Evolutionary conservation across 37 sponge, comb jelly and placozoan species (phyloP).

Genomic region (Aphrocallistes beatrix): DNA sequence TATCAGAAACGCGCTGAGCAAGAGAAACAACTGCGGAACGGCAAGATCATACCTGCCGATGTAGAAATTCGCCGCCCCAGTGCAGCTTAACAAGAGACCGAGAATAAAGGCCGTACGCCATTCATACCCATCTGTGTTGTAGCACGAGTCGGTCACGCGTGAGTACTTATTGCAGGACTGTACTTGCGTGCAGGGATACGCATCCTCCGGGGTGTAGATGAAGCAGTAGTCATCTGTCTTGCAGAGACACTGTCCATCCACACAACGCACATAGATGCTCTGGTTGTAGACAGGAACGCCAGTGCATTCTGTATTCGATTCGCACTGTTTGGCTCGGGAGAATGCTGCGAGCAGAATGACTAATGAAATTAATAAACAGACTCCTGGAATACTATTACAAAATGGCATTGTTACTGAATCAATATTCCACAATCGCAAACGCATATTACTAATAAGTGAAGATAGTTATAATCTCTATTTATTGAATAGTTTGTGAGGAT

Average conservation of each 20-base stretch:
- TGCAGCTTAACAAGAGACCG: background rate
- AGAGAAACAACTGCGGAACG: background rate
- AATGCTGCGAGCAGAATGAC: background rate
- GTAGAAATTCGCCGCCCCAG: background rate
- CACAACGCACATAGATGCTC: background rate
- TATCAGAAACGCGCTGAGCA: background rate
- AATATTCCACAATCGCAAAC: too few relatives aligned
- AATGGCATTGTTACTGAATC: too few relatives aligned
- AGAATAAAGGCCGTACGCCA: background rate
- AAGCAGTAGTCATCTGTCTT: conserved; percentile 10
- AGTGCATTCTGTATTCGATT: background rate
- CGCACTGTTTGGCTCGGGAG: background rate
- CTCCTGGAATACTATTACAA: too few relatives aligned
- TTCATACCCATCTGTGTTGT: background rate
- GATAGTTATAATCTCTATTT: too few relatives aligned
- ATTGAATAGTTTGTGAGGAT: too few relatives aligned
- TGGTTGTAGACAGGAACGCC: background rate
- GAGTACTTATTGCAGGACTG: background rate
- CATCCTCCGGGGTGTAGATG: background rate
- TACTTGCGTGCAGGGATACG: background rate
- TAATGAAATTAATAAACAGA: too few relatives aligned
- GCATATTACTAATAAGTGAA: too few relatives aligned
- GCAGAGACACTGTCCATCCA: background rate
- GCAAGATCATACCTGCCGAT: background rate
- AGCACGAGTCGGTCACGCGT: background rate